Base-by-base conservation (phyloP, 2,113 vertebrate species). In the Perca flavescens region DNA sequence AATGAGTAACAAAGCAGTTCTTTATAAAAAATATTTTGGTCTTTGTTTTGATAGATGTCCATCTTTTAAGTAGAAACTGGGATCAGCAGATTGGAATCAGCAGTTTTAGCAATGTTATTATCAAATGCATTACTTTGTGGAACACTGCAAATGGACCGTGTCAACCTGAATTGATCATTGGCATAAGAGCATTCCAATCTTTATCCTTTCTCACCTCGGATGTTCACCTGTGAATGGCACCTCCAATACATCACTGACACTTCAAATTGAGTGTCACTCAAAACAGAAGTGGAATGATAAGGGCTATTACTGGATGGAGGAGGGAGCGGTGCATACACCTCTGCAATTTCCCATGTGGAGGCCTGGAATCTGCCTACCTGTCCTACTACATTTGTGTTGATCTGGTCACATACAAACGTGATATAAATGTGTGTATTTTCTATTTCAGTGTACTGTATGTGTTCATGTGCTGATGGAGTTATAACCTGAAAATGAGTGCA, bases 191-290 rank as follows among this genome's bases (percentile, higher is more conserved):
- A 21, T 77, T 1, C 17, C 43, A 62, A 80, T 73, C 79, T 77
- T 56, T 2, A 73, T 85, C 62, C 40, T 65, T 36, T 67, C 73
- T 82, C 66, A 50, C 47, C 47, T 56, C 36, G 1, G 40, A 61
- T 74, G 19, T 73, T 74, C 73, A 77, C 58, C 80, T 69, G 72
- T 73, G 77, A 83, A 63, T 61, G 76, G 57, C 63, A 58, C 56
- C 66, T 82, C 80, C 75, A 65, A 69, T 54, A 75, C 70, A 82
- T 85, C 72, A 80, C 71, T 74, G 72, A 65, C 79, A 83, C 83
- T 85, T 85, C 71, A 80, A 80, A 74, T 80, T 77, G 80, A 88
- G 63, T 83, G 87, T 86, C 83, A 83, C 77, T 88, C 80, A 83
- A 69, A 77, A 28, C 6, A 58, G 60, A 77, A 83, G 73, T 70